These are phyloP conservation scores for Streptopelia turtur DNA, from an alignment of 2,797 vertebrate genomes.

Conservation along the genomic window DNA sequence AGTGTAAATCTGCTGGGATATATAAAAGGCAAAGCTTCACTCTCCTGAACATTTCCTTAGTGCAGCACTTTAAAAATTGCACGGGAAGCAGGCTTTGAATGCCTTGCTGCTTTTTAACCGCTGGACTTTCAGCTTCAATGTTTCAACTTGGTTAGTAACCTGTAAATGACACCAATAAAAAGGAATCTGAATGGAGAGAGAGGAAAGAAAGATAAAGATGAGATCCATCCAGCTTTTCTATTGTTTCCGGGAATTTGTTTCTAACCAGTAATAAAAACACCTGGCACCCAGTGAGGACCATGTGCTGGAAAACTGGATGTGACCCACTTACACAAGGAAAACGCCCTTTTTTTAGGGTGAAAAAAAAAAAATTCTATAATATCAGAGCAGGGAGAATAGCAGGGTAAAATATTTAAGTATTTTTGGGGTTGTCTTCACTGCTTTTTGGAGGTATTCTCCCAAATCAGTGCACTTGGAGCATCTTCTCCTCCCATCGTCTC, in stretches of 20 bases:
- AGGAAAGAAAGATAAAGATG: neutral
- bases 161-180: conserved; percentile 67
- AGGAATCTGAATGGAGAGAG: conserved; percentile 11
- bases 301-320: neutral
- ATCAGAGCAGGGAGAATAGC: neutral
- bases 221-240: neutral
- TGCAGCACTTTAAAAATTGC: conserved; percentile 62
- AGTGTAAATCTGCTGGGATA: conserved; percentile 60
- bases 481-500: neutral
- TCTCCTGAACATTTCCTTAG: conserved; percentile 60
- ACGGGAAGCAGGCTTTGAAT: conserved; percentile 30
- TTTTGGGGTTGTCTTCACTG: neutral
- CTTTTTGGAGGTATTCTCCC: neutral
- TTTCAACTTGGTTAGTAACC: conserved; percentile 73
- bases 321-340: neutral
- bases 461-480: accelerated
- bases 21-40: conserved; percentile 56
- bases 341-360: neutral
- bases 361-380: neutral
- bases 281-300: neutral
- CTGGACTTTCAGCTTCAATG: conserved; percentile 66
- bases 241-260: conserved; percentile 11
- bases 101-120: conserved; percentile 55
- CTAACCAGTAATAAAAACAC: neutral
- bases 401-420: neutral